A percentile compares a stretch with the other conserved stretches of the same genome.
Conservation (phyloP, 2,888 invertebrate genomes). For the Drosophila anomalata region DNA sequence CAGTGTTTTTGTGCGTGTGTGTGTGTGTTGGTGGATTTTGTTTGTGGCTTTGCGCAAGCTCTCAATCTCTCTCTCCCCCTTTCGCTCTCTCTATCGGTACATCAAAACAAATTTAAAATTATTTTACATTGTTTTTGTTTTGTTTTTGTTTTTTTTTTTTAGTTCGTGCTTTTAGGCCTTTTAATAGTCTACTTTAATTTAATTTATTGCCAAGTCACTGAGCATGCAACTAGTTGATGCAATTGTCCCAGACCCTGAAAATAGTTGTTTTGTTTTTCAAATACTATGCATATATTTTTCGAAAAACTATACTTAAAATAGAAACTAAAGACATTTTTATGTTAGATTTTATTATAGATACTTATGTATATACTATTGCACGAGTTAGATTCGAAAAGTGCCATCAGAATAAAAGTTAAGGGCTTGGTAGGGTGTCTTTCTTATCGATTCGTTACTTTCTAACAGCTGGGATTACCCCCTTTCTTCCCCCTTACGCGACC, state of each 20-base stretch:
- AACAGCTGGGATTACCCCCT: neutral
- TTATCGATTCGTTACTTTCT: neutral
- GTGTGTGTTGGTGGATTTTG: conserved; percentile 29
- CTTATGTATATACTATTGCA: no score
- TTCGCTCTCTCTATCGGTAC: conserved; percentile 8
- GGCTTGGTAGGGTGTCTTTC: neutral
- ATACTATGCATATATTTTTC: neutral
- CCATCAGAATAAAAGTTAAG: neutral
- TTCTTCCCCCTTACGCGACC: conserved; percentile 14
- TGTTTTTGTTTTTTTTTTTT: neutral
- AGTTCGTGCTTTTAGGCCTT: conserved; percentile 3
- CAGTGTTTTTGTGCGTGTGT: conserved; percentile 7
- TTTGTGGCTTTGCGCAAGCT: conserved; percentile 35
- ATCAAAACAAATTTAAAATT: conserved; percentile 30
- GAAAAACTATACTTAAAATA: neutral
- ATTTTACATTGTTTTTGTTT: conserved; percentile 21
- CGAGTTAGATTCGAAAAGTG: no score
- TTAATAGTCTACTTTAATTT: conserved; percentile 17
- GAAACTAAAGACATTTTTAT: neutral
- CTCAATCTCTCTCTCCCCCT: conserved; percentile 6
- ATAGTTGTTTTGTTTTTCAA: neutral
- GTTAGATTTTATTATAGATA: no score
- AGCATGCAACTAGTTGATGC: conserved; percentile 40
- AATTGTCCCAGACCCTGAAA: conserved; percentile 32
- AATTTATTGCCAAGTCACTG: conserved; percentile 38